These are phyloP conservation scores for Amphiura filiformis DNA, from an alignment of 35 echinoderm and acorn worm species.

Conservation along the genomic window DNA sequence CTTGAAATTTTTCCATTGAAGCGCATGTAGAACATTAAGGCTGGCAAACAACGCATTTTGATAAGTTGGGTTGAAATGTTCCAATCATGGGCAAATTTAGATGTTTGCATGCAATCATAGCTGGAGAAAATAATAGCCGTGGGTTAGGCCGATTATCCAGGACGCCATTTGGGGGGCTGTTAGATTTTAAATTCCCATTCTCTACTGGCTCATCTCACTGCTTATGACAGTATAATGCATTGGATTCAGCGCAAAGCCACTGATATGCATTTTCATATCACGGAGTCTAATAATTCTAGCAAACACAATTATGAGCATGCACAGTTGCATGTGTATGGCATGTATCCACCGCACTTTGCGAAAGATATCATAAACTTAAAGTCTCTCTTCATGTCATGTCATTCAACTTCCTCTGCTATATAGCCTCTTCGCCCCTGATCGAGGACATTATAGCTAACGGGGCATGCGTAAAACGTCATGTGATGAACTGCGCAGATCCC, in stretches of 20 bases:
- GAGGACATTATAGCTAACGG: not conserved
- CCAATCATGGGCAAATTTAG: not conserved
- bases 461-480: not conserved
- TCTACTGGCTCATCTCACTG: no score
- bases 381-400: no score
- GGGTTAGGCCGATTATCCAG: not conserved
- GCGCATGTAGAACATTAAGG: not conserved
- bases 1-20: no score
- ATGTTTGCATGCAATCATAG: not conserved
- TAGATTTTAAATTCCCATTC: constrained; percentile 6
- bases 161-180: not conserved
- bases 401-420: no score
- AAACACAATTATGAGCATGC: no score
- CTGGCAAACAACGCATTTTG: not conserved
- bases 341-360: no score
- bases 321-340: no score
- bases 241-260: no score
- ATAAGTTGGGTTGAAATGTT: not conserved
- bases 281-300: not conserved
- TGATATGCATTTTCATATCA: no score
- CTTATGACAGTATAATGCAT: no score
- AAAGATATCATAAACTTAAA: no score
- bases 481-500: not conserved
- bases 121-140: not conserved
- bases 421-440: not conserved